Base-by-base conservation (phyloP, 2,888 invertebrate genomes). In the Netelia virgata region DNA sequence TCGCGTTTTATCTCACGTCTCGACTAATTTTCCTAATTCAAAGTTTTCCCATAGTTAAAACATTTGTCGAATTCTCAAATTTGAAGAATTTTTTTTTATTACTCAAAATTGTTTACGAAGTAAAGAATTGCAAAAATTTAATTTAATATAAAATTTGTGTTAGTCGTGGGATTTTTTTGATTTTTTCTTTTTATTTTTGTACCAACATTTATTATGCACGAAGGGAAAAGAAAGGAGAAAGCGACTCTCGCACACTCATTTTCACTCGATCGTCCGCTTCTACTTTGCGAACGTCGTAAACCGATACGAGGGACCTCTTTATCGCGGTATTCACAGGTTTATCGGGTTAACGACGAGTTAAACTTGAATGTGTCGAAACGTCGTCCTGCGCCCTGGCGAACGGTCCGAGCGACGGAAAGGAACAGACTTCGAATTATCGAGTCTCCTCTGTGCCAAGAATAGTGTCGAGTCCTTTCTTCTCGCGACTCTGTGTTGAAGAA, bases 271-370 rank as follows among this genome's bases (percentile, higher is more conserved):
- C 23, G n/a, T 41, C n/a, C 41, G n/a, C 41, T 11, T 50, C 23
- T 63, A 63, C 55, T 74, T 41, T 50, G 47, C 61, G 47, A 70
- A 50, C 66, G 80, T 70, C 77, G 80, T 66, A 66, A 68, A 53
- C 78, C 69, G 63, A 55, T 66, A 84, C 59, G 69, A 69, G 23
- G 53, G 68, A 82, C 75, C 82, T 86, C 76, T 82, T 86, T 84
- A 79, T 76, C 75, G 72, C 75, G 84, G 78, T 86, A 84, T 86
- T 86, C 84, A 82, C 81, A 73, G 76, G 64, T 82, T 86, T 76
- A 86, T 84, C 84, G 73, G 63, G 82, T 84, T 86, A 84, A 84
- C 84, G 79, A 76, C 75, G 82, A 84, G 84, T 84, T 84, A 84
- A 84, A 84, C 76, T 84, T 84, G 50, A 70, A 82, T 66, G 76